These are phyloP conservation scores for Hyaena hyaena DNA, from an alignment of 2,113 vertebrate species.

Conservation along the genomic window DNA sequence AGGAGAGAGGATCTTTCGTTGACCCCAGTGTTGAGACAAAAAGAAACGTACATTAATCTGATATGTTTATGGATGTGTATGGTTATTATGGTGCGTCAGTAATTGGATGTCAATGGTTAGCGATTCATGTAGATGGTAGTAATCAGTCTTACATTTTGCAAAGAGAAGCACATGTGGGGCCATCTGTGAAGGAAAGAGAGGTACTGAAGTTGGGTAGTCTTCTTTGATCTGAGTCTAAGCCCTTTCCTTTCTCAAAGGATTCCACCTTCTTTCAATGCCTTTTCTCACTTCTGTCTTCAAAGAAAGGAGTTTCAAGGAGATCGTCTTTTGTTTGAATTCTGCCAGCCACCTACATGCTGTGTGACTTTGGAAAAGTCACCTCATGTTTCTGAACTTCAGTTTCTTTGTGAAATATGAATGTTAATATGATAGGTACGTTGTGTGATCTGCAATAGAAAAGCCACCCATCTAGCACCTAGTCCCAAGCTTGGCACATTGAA, in stretches of 20 bases:
- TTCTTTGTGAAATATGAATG: background rate
- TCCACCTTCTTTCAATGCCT: accelerated
- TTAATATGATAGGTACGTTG: background rate
- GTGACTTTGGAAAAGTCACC: background rate
- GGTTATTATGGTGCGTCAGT: background rate
- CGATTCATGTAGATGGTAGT: background rate
- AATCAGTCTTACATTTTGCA: conserved; percentile 1
- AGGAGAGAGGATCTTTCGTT: background rate
- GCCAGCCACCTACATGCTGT: no score
- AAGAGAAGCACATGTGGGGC: background rate
- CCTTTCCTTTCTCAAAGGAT: background rate
- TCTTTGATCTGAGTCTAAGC: background rate
- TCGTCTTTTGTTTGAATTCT: background rate
- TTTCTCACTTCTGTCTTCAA: background rate
- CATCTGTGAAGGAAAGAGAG: background rate
- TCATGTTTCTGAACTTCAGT: background rate
- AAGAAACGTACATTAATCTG: background rate
- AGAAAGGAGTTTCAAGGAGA: background rate
- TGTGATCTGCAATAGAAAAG: background rate
- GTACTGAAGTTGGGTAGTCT: background rate
- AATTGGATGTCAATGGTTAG: background rate
- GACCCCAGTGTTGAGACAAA: background rate
- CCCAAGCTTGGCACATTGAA: background rate
- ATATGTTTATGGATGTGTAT: background rate
- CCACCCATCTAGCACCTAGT: background rate